Evolutionary conservation across 2,113 vertebrate genomes (phyloP), one percentile per base, ranked within the genome.

Genomic region (Felis chaus): DNA sequence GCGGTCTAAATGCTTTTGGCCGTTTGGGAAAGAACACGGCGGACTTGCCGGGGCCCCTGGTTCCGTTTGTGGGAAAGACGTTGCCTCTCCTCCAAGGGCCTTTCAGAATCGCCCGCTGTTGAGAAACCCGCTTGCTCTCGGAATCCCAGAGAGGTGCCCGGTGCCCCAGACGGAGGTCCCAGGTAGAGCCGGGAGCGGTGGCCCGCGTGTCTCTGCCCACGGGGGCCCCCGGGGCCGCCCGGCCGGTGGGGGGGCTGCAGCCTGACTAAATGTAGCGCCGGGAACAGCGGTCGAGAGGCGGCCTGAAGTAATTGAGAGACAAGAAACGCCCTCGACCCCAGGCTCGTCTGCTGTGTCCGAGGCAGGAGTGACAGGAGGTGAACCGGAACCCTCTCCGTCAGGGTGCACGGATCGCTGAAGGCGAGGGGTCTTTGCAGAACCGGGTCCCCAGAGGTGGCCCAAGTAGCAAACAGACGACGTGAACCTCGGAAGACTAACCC

Each of bases 241-340:
- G 45, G 45, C 45, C 45, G 41, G 41, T 7, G 6, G 45, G 7
- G 7, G 45, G 7, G 45, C 45, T 9, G 45, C 45, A 45, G 45
- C 45, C 45, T 45, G 45, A 45, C 45, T 45, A 45, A 45, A 9
- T 9, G 45, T 45, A 45, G 7, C 7, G 8, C 45, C 45, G 1
- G 45, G 45, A 9, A 8, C 45, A 9, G 45, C 45, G 45, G 23
- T 50, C 0, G 0, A 36, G 55, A 89, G 82, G 89, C 94, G 48
- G 79, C 3, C 79, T 80, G 80, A 57, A 86, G 80, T 89, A 57
- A 94, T 84, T 69, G 89, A 89, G 89, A 69, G 45, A 45, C 45
- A 92, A 76, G 53, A 74, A 65, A 48, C 25, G 45, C 45, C 45
- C 45, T 45, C 45, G 45, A 50, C 53, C 31, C 6, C 2, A 50